A percentile compares a stretch with the other conserved stretches of the same genome.
Conservation (phyloP, 1,140 invertebrate genomes). For the Drosophila mayri region DNA sequence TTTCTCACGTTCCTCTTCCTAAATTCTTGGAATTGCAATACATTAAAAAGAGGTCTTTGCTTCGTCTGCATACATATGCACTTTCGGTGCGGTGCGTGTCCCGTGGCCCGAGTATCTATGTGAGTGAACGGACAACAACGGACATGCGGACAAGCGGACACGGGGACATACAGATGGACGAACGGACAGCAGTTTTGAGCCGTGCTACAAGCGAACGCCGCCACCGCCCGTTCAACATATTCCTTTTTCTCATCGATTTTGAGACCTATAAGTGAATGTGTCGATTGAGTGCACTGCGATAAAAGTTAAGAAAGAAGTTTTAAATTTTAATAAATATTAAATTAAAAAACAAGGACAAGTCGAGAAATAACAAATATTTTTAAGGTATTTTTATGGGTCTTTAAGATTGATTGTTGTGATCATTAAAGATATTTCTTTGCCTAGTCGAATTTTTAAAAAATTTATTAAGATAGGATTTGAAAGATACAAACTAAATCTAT, state of each 20-base stretch:
- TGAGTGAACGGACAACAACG: constrained; percentile 29
- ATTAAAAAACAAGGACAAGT: too few species aligned
- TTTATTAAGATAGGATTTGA: background rate
- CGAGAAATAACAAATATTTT: too few species aligned
- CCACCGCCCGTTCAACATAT: constrained; percentile 75
- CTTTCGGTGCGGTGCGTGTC: constrained; percentile 39
- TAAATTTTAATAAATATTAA: too few species aligned
- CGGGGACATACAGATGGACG: constrained; percentile 49
- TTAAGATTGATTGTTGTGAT: background rate
- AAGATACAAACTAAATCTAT: background rate
- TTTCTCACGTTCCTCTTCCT: constrained; percentile 85
- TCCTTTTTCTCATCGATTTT: constrained; percentile 84
- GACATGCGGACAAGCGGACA: constrained; percentile 48
- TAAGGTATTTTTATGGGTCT: background rate
- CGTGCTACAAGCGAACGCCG: constrained; percentile 69
- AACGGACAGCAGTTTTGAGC: constrained; percentile 74
- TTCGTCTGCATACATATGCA: constrained; percentile 71
- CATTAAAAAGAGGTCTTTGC: constrained; percentile 85
- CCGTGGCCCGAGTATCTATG: constrained; percentile 27
- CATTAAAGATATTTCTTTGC: background rate
- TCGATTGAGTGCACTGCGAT: constrained; percentile 74
- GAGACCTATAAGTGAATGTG: constrained; percentile 82
- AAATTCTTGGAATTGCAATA: constrained; percentile 85
- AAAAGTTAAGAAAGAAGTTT: constrained; percentile 25
- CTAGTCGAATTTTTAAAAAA: background rate